These are phyloP conservation scores for Narcine bancroftii DNA, from an alignment of 2,113 vertebrate genomes.

Conservation along the genomic window DNA sequence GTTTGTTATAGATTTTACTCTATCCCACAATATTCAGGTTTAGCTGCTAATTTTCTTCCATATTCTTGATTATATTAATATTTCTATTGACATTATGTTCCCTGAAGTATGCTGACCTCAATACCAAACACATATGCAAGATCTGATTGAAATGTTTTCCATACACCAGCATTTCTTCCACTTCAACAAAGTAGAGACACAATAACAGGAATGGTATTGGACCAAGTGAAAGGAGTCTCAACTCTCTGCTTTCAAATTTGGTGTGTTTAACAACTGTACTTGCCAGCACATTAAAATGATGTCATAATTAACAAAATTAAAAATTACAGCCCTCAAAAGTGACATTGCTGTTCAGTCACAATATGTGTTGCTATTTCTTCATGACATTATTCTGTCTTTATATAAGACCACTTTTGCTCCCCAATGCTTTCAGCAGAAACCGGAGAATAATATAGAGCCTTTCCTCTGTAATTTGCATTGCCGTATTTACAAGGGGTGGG, in stretches of 20 bases:
- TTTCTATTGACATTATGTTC: background rate
- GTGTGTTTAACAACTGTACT: background rate
- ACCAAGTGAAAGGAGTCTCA: background rate
- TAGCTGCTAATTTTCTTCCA: background rate
- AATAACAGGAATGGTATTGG: background rate
- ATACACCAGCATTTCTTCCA: background rate
- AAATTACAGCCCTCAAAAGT: background rate
- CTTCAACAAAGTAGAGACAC: background rate
- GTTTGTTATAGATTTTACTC: background rate
- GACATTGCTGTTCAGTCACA: background rate
- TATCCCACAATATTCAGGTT: background rate
- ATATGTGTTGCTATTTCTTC: background rate
- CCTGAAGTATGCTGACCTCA: background rate
- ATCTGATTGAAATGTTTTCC: background rate
- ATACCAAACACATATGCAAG: background rate
- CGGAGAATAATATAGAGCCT: too few relatives aligned
- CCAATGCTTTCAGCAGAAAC: too few relatives aligned
- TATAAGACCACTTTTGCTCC: too few relatives aligned
- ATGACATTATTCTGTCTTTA: too few relatives aligned
- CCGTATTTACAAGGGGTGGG: too few relatives aligned
- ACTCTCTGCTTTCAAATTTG: background rate
- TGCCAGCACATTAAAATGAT: background rate
- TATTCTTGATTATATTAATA: background rate
- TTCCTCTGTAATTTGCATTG: background rate
- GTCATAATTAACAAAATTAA: background rate